phyloP scores from a whole-genome alignment of 2,113 vertebrate genomes.

The Labeo catla region DNA sequence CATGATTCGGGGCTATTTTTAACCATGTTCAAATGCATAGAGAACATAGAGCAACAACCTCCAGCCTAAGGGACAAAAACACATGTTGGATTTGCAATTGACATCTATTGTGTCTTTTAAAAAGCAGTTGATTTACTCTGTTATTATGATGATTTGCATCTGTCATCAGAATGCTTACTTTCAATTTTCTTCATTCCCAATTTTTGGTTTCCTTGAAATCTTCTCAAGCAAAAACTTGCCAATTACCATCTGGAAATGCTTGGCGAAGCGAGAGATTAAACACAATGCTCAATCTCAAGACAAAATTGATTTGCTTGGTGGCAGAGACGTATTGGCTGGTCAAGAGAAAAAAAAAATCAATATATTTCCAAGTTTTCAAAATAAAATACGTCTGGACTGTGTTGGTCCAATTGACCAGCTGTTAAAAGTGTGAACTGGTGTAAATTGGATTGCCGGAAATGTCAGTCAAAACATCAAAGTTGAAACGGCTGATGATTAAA shows the following conservation, averaged over 20 bases:
- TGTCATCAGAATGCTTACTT: neutral
- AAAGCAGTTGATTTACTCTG: neutral
- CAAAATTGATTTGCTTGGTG: neutral
- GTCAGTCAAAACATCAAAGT: constrained; percentile 30
- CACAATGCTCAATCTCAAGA: neutral
- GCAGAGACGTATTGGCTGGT: neutral
- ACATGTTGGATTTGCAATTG: neutral
- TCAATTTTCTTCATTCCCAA: neutral
- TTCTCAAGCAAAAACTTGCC: neutral
- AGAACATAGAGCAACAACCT: neutral
- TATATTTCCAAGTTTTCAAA: constrained; percentile 5
- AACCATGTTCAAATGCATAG: constrained; percentile 1
- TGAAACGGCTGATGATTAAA: constrained; percentile 7
- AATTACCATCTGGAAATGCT: neutral
- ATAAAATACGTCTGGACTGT: neutral
- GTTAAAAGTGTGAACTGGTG: constrained; percentile 13
- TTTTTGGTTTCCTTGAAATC: neutral
- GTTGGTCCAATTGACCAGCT: neutral
- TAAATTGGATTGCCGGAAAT: constrained; percentile 15
- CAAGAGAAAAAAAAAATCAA: neutral
- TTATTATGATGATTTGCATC: neutral
- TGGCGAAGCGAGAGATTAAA: neutral
- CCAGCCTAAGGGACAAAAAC: neutral
- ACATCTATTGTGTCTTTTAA: neutral
- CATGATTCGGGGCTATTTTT: constrained; percentile 31